Percentiles rank a stretch among this genome's conserved stretches.
Conservation (phyloP, 1,140 invertebrate genomes). For the Papilio aristodemus region DNA sequence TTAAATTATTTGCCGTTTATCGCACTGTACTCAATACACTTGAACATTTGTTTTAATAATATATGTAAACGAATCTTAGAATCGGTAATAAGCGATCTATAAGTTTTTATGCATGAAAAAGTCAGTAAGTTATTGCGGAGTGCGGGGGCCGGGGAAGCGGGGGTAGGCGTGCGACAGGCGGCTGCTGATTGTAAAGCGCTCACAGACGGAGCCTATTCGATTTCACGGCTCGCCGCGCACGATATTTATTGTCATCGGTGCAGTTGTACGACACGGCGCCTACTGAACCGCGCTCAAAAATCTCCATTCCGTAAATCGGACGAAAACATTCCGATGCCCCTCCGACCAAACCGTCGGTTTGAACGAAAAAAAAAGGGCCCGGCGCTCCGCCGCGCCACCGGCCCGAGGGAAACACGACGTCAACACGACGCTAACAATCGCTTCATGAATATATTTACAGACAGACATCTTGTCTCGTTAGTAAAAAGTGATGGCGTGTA, state of each 20-base stretch:
- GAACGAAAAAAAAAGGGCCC: slow-evolving; percentile 52
- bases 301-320: slow-evolving; percentile 71
- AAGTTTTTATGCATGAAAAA: slow-evolving; percentile 66
- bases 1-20: too few relatives aligned
- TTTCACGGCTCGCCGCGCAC: slow-evolving; percentile 76
- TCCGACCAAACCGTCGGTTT: slow-evolving; percentile 49
- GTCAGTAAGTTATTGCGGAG: slow-evolving; percentile 64
- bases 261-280: slow-evolving; percentile 76
- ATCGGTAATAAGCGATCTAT: slow-evolving; percentile 48
- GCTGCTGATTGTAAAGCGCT: slow-evolving; percentile 78
- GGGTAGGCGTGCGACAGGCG: slow-evolving; percentile 68
- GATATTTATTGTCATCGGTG: slow-evolving; percentile 80
- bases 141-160: slow-evolving; percentile 34
- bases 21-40: neutral
- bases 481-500: slow-evolving; percentile 71
- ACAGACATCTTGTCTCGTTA: slow-evolving; percentile 76
- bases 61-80: neutral
- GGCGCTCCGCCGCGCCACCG: slow-evolving; percentile 33
- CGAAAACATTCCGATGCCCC: slow-evolving; percentile 68
- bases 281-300: slow-evolving; percentile 77
- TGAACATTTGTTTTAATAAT: neutral
- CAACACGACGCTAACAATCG: slow-evolving; percentile 53
- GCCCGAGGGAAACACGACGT: slow-evolving; percentile 39
- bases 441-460: slow-evolving; percentile 59
- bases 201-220: slow-evolving; percentile 79